phyloP scores from a whole-genome alignment of 2,113 vertebrate species.

The Rhagologus leucostigma region DNA sequence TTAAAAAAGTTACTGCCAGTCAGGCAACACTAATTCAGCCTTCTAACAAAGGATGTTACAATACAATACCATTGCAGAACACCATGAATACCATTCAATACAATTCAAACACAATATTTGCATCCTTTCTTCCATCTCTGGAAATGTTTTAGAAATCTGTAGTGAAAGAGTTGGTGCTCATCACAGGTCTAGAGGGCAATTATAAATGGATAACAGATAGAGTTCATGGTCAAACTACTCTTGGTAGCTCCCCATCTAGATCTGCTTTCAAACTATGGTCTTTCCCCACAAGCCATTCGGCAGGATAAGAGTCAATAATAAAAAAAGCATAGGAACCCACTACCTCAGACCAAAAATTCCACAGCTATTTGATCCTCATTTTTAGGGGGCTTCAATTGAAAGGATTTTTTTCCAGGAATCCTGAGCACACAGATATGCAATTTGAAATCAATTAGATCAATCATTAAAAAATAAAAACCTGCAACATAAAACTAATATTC shows the following conservation, averaged over 20 bases:
- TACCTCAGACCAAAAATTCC: background rate
- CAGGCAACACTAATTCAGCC: background rate
- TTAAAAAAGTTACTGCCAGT: background rate
- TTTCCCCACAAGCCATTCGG: background rate
- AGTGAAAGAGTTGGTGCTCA: background rate
- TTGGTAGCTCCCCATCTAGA: background rate
- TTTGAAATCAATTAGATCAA: background rate
- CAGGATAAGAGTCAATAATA: background rate
- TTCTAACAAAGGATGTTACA: background rate
- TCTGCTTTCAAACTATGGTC: rapidly evolving
- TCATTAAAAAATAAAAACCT: background rate
- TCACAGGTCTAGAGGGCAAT: background rate
- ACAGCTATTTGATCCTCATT: background rate
- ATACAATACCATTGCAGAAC: background rate
- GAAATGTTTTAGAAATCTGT: background rate
- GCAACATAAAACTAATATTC: background rate
- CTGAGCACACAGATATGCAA: background rate
- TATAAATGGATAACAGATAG: background rate
- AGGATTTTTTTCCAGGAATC: background rate
- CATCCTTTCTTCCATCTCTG: background rate
- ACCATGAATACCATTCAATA: background rate
- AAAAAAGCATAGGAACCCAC: background rate
- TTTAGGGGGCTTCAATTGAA: background rate
- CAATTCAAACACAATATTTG: background rate
- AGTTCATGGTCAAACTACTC: background rate